Evolutionary conservation across 2,888 invertebrate genomes (phyloP).

Genomic region (Dicranocentrus wangi): DNA sequence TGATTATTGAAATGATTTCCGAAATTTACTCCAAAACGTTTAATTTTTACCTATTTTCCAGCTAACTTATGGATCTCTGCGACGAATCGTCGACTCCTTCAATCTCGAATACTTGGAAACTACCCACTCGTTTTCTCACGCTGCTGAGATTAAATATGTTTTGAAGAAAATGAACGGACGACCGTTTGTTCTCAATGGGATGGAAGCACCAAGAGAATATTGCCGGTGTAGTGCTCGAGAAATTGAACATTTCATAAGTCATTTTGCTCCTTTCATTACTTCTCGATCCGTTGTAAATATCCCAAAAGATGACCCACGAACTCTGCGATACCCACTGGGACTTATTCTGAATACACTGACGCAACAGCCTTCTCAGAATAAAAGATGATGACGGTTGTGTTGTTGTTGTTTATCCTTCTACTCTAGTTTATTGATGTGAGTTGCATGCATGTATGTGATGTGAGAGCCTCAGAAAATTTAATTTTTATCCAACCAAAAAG

Average conservation of each 20-base stretch:
- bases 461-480: no score
- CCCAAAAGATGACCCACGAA: constrained; percentile 27
- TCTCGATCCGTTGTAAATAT: constrained; percentile 28
- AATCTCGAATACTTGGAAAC: constrained; percentile 59
- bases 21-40: background rate
- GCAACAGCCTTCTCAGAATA: background rate
- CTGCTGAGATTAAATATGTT: constrained; percentile 56
- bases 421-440: background rate
- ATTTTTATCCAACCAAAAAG: no score
- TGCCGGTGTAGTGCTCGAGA: constrained; percentile 44
- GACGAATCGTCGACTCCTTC: constrained; percentile 48
- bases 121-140: constrained; percentile 56
- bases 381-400: constrained; percentile 37
- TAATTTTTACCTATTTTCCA: constrained; percentile 3
- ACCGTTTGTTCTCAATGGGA: constrained; percentile 59
- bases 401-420: constrained; percentile 36
- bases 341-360: background rate
- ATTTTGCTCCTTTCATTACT: constrained; percentile 46
- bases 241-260: constrained; percentile 42
- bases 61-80: constrained; percentile 59
- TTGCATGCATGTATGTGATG: no score
- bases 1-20: no score
- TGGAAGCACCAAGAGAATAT: constrained; percentile 57
- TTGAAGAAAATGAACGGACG: constrained; percentile 51
- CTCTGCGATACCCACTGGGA: constrained; percentile 20